A percentile compares a stretch with the other conserved stretches of the same genome.
phyloP scores from a whole-genome alignment of 2,888 invertebrate genomes.

The Tubulanus polymorphus region DNA sequence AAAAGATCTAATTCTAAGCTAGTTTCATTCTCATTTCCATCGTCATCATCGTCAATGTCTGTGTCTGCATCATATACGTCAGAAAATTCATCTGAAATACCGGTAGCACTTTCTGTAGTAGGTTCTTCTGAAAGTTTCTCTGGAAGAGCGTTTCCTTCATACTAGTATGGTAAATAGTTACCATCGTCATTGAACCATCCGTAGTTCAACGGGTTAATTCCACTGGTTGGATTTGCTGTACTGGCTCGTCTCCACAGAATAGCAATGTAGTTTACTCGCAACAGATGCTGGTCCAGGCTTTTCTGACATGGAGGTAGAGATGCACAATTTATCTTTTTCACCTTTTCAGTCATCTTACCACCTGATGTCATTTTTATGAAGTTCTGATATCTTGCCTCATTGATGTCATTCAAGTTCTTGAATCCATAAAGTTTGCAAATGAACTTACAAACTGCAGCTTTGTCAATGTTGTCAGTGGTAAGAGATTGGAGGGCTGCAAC shows the following conservation, averaged over 20 bases:
- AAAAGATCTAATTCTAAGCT: neutral
- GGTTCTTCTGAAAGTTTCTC: too few species aligned
- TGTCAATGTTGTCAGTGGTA: slow-evolving; percentile 3
- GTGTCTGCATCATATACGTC: neutral
- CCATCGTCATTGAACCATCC: neutral
- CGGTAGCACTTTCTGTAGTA: too few species aligned
- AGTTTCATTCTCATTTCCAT: neutral
- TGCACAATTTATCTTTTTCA: slow-evolving; percentile 10
- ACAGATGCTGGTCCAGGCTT: slow-evolving; percentile 3
- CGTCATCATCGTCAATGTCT: neutral
- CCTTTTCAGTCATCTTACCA: neutral
- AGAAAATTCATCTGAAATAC: neutral
- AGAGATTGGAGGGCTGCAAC: neutral
- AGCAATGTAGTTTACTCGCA: slow-evolving; percentile 5
- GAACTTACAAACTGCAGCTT: slow-evolving; percentile 5
- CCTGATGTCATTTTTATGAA: slow-evolving; percentile 8
- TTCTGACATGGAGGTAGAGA: slow-evolving; percentile 9
- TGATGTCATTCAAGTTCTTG: slow-evolving; percentile 1
- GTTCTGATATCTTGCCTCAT: slow-evolving; percentile 11
- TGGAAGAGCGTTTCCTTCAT: neutral
- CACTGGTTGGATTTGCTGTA: neutral
- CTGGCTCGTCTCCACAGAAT: slow-evolving; percentile 5
- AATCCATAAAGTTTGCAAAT: too few species aligned
- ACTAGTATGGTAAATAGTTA: neutral
- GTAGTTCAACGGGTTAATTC: neutral